These are phyloP conservation scores for Hoplodrina ambigua DNA, from an alignment of 2,888 invertebrate genomes.

Conservation along the genomic window DNA sequence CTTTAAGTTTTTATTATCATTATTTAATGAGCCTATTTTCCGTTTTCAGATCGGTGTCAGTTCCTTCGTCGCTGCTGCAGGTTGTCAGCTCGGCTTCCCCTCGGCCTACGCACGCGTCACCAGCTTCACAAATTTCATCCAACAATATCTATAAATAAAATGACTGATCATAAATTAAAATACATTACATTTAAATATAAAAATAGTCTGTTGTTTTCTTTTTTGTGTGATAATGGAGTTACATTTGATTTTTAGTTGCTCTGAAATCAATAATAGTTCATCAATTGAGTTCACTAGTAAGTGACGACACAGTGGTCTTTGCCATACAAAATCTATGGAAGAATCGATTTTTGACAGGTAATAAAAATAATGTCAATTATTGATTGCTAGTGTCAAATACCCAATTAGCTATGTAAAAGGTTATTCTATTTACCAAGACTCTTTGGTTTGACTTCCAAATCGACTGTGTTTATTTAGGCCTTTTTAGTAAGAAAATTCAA, in stretches of 20 bases:
- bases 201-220: not conserved
- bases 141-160: slow-evolving; percentile 63
- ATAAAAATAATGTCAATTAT: too few relatives aligned
- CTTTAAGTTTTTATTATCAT: not conserved
- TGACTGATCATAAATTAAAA: slow-evolving; percentile 16
- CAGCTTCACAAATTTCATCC: slow-evolving; percentile 74
- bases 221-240: not conserved
- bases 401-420: not conserved
- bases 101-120: slow-evolving; percentile 78
- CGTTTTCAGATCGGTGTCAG: slow-evolving; percentile 76
- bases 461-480: too few relatives aligned
- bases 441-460: too few relatives aligned
- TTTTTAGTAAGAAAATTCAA: too few relatives aligned
- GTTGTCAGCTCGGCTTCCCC: slow-evolving; percentile 76
- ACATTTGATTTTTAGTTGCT: too few relatives aligned
- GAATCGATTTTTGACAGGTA: too few relatives aligned
- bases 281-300: too few relatives aligned
- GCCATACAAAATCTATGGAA: too few relatives aligned
- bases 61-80: slow-evolving; percentile 73
- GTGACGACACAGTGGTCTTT: too few relatives aligned
- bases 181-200: not conserved
- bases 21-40: not conserved
- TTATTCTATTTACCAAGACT: too few relatives aligned
- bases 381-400: too few relatives aligned
- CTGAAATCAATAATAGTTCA: too few relatives aligned